Evolutionary conservation across 2,113 vertebrate genomes (phyloP).

Genomic region (Mobula birostris): DNA sequence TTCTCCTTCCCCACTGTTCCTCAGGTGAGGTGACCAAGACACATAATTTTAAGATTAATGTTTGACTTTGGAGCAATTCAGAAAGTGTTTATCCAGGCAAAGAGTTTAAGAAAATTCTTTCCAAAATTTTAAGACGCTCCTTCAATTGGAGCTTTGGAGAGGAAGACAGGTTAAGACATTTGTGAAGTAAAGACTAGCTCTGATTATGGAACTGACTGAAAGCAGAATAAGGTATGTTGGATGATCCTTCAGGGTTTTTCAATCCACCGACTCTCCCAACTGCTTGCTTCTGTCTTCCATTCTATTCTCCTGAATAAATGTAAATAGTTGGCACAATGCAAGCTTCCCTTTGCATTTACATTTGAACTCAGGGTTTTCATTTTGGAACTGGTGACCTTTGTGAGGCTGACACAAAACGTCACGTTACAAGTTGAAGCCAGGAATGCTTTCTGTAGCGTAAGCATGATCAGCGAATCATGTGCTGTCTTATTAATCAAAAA

Average conservation of each 20-base stretch:
- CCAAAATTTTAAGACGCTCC: neutral
- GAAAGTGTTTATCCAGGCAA: neutral
- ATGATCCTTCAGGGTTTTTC: neutral
- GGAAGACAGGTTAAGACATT: neutral
- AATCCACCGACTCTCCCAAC: neutral
- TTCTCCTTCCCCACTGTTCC: neutral
- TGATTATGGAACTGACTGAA: neutral
- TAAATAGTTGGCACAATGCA: neutral
- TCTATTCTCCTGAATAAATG: neutral
- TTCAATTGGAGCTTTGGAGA: neutral
- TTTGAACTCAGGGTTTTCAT: no score
- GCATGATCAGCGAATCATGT: neutral
- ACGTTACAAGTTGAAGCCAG: neutral
- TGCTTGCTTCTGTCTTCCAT: neutral
- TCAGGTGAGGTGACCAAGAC: neutral
- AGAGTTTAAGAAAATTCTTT: neutral
- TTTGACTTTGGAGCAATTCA: neutral
- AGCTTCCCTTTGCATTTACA: neutral
- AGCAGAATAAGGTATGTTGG: no score
- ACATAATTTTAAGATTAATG: neutral
- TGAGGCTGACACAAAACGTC: neutral
- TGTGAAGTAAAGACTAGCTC: neutral
- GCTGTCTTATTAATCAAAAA: no score
- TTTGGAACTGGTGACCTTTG: neutral
- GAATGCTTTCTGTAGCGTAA: neutral